These are phyloP conservation scores for Loxodonta africana DNA, from an alignment of 2,113 vertebrate genomes.

Conservation along the genomic window DNA sequence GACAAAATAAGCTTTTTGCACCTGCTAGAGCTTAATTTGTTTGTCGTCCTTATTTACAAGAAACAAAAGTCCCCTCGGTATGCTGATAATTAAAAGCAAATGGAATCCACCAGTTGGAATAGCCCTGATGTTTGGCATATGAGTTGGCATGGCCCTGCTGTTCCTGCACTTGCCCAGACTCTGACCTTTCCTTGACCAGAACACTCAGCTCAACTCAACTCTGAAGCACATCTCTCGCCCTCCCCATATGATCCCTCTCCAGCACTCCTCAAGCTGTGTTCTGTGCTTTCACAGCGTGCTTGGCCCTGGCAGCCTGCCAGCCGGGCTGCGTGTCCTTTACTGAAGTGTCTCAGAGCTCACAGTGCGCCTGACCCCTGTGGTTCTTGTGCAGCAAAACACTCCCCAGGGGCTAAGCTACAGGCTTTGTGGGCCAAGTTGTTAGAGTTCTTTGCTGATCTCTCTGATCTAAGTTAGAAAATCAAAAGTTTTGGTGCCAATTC, in stretches of 20 bases:
- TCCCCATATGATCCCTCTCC: background rate
- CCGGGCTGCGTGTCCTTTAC: background rate
- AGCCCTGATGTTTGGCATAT: constrained; percentile 60
- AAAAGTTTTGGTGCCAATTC: background rate
- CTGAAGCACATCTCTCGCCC: background rate
- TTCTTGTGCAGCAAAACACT: background rate
- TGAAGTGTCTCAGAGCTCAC: background rate
- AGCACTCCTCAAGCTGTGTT: background rate
- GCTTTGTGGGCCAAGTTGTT: background rate
- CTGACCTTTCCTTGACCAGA: constrained; percentile 78
- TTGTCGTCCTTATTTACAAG: constrained; percentile 78
- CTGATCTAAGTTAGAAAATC: background rate
- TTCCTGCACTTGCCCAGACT: constrained; percentile 54
- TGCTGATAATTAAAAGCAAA: constrained; percentile 75
- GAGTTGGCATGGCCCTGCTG: constrained; percentile 27
- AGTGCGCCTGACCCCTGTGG: background rate
- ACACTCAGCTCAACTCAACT: constrained; percentile 63
- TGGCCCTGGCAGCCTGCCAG: background rate
- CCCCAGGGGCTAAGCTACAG: background rate
- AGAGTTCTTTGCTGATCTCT: background rate
- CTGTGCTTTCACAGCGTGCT: background rate
- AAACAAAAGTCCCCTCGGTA: constrained; percentile 72
- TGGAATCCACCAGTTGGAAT: constrained; percentile 65
- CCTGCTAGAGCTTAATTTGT: constrained; percentile 82
- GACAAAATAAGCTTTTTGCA: constrained; percentile 75